These are phyloP conservation scores for Falco cherrug DNA, from an alignment of 2,797 vertebrate genomes.

Conservation along the genomic window DNA sequence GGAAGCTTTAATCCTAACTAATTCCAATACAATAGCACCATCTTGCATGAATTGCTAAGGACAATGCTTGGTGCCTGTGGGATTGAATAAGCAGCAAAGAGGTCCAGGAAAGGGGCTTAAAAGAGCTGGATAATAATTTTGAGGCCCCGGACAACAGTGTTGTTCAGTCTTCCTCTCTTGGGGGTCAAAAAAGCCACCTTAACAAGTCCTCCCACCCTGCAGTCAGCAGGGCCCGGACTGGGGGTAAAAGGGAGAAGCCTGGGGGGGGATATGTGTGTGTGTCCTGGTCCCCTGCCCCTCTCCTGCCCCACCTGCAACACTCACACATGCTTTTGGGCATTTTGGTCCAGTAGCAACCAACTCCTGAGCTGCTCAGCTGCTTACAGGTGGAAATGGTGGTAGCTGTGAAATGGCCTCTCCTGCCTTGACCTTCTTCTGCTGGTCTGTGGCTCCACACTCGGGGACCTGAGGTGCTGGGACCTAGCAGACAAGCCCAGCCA, in stretches of 20 bases:
- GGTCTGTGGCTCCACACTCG: not conserved
- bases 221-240: not conserved
- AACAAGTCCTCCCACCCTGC: not conserved
- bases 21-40: slow-evolving; percentile 22
- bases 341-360: not conserved
- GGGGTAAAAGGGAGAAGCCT: not conserved
- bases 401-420: not conserved
- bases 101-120: not conserved
- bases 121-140: not conserved
- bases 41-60: slow-evolving; percentile 24
- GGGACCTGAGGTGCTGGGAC: not conserved
- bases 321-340: not conserved
- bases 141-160: not conserved
- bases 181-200: not conserved
- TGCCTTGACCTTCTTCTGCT: not conserved
- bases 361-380: not conserved
- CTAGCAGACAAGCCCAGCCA: not conserved
- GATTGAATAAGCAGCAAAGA: slow-evolving; percentile 4
- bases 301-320: not conserved
- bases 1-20: slow-evolving; percentile 28
- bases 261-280: too few relatives aligned
- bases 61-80: not conserved
- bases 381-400: not conserved
- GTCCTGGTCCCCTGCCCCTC: not conserved
- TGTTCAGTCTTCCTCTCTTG: not conserved